Evolutionary conservation across 2,113 vertebrate species (phyloP), one percentile per base, ranked within the genome.

Genomic region (Macaca fascicularis): DNA sequence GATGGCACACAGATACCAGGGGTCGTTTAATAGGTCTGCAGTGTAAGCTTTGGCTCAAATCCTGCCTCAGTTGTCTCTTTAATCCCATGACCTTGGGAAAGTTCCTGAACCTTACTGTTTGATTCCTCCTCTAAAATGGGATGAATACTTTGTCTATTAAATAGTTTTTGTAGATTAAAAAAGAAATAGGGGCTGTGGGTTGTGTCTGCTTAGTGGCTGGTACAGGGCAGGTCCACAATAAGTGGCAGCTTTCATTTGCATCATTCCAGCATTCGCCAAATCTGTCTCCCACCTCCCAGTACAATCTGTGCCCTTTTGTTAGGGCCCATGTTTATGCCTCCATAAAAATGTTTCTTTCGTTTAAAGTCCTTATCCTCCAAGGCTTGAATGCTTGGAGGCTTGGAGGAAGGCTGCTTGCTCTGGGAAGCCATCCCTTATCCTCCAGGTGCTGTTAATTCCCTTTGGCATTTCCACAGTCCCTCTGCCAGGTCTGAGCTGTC

Each of bases 121-220:
- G 17, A 96, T 96, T 96, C 80, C 74, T 93, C 69, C 32, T 96
- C 85, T 94, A 80, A 82, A 80, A 81, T 70, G 79, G 55, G 57
- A 75, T 83, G 57, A 88, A 61, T 27, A 19, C 43, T 43, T 43
- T 43, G 43, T 43, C 43, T 43, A 43, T 90, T 94, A 82, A 57
- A 30, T 69, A 43, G 52, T 57, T 22, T 19, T 57, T 81, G 7
- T n/a, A 48, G 75, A 43, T 75, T 69, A 5, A 79, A 78, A 79
- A 90, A 81, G 43, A 64, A 84, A 20, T 10, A 25, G 55, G 16
- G 70, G 16, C 50, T 27, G 2, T 48, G 40, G 27, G 22, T 48
- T 55, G n/a, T 72, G 35, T 52, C 57, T 85, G 6, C 57, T 79
- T n/a, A 35, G 38, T 12, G 61, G 72, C 45, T 2, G 1, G 72